Percentiles rank a stretch among this genome's conserved stretches.
These are phyloP conservation scores for Catostylus mosaicus DNA, from an alignment of 30 jellyfish, hydroid and myxozoan genomes.

Conservation along the genomic window DNA sequence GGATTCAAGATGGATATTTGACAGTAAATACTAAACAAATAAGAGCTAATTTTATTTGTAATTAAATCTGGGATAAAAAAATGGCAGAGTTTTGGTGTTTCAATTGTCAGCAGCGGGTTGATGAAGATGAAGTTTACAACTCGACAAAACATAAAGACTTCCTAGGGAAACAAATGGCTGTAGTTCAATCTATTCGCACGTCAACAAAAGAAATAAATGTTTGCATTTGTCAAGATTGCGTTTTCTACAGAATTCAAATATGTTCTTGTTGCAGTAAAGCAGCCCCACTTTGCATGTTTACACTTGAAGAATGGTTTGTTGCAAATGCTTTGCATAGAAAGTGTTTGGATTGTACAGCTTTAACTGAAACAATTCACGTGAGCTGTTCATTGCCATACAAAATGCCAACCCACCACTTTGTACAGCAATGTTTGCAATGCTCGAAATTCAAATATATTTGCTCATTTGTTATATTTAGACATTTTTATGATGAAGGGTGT, in stretches of 20 bases:
- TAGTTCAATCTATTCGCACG: constrained; percentile 36
- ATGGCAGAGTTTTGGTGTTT: constrained; percentile 86
- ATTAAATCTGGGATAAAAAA: not conserved
- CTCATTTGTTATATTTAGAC: constrained; percentile 79
- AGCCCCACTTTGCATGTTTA: constrained; percentile 94
- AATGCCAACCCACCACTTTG: constrained; percentile 80
- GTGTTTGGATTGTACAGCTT: constrained; percentile 95
- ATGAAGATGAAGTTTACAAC: constrained; percentile 70
- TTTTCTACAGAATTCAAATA: constrained; percentile 81
- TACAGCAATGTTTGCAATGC: constrained; percentile 84
- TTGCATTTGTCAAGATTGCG: constrained; percentile 94
- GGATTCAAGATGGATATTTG: no score
- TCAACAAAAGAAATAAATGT: constrained; percentile 54
- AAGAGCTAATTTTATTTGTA: no score
- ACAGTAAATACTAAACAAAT: no score
- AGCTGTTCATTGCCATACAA: constrained; percentile 46
- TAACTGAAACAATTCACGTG: constrained; percentile 74
- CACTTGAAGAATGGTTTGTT: constrained; percentile 89
- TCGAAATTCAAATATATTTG: constrained; percentile 83
- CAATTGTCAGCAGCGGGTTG: constrained; percentile 89
- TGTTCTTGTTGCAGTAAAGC: constrained; percentile 81
- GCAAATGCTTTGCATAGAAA: constrained; percentile 63
- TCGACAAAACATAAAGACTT: constrained; percentile 69
- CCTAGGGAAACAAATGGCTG: constrained; percentile 71
- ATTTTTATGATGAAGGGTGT: constrained; percentile 69